A percentile compares a stretch with the other conserved stretches of the same genome.
These are phyloP conservation scores for Phylloscopus trochilus DNA, from an alignment of 2,113 vertebrate species.

Conservation along the genomic window DNA sequence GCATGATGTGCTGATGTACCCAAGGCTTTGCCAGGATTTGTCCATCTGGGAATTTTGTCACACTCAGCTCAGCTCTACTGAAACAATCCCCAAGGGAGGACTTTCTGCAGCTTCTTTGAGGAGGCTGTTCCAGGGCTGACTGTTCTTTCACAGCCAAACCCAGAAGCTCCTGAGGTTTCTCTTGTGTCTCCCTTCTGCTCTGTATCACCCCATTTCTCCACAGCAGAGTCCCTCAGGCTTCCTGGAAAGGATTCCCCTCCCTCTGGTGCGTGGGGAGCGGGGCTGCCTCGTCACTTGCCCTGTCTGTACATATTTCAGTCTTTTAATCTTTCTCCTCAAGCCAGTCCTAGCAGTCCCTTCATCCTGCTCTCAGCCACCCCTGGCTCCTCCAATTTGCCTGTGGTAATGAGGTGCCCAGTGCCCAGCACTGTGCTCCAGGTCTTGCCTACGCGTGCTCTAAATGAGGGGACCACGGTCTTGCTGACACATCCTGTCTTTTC, in stretches of 20 bases:
- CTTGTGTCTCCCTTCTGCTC: neutral
- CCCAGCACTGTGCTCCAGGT: neutral
- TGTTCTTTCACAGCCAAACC: neutral
- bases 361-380: neutral
- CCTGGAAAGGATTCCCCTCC: neutral
- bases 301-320: neutral
- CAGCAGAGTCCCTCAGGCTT: neutral
- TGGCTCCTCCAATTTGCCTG: neutral
- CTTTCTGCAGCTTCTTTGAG: neutral
- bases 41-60: neutral
- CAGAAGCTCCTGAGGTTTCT: neutral
- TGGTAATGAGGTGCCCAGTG: slow-evolving; percentile 31
- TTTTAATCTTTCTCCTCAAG: slow-evolving; percentile 31
- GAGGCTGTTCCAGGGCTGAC: neutral
- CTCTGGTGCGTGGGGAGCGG: rapidly evolving
- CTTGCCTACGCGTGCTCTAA: neutral
- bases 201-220: rapidly evolving
- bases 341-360: neutral
- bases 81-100: neutral
- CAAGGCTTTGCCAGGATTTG: neutral
- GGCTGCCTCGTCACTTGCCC: neutral
- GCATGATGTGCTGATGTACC: neutral
- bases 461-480: neutral
- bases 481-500: neutral
- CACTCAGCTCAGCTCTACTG: rapidly evolving